Percentiles rank a stretch among this genome's conserved stretches.
Evolutionary conservation across 1,140 invertebrate species (phyloP).

Genomic region (Bombus balteatus): DNA sequence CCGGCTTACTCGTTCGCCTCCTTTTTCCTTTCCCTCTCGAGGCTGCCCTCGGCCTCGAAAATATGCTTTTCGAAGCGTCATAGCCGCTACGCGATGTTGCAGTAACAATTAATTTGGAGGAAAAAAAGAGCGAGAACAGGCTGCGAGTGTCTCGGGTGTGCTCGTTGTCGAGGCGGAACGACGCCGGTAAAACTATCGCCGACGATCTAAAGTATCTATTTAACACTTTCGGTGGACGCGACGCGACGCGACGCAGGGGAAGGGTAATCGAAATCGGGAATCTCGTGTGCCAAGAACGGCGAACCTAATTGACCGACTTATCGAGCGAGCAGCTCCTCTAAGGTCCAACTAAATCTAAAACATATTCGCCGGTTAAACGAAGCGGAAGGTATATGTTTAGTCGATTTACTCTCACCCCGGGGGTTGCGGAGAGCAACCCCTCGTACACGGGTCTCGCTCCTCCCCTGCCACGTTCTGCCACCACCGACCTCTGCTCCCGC

Average conservation of each 20-base stretch:
- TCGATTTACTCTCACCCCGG: conserved; percentile 73
- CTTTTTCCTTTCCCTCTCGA: conserved; percentile 16
- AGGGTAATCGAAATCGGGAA: conserved; percentile 31
- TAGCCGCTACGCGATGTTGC: too few species aligned
- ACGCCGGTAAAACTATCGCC: neutral
- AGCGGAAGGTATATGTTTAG: conserved; percentile 80
- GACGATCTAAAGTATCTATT: conserved; percentile 18
- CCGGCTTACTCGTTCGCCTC: conserved; percentile 11
- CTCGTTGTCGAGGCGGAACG: too few species aligned
- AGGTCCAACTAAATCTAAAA: conserved; percentile 77
- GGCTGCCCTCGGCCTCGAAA: neutral
- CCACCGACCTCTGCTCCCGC: conserved; percentile 53
- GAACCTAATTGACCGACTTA: conserved; percentile 69
- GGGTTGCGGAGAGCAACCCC: conserved; percentile 56
- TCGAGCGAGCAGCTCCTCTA: conserved; percentile 49
- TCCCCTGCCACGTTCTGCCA: conserved; percentile 53
- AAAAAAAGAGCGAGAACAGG: too few species aligned
- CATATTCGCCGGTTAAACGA: conserved; percentile 79
- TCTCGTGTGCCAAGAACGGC: neutral
- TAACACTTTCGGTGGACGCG: neutral
- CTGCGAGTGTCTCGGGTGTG: too few species aligned
- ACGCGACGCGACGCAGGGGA: too few species aligned
- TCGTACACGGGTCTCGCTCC: conserved; percentile 47
- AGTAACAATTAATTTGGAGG: too few species aligned
- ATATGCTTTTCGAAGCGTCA: neutral